Base-by-base conservation (phyloP, 2,797 vertebrate genomes). In the Avahi laniger region DNA sequence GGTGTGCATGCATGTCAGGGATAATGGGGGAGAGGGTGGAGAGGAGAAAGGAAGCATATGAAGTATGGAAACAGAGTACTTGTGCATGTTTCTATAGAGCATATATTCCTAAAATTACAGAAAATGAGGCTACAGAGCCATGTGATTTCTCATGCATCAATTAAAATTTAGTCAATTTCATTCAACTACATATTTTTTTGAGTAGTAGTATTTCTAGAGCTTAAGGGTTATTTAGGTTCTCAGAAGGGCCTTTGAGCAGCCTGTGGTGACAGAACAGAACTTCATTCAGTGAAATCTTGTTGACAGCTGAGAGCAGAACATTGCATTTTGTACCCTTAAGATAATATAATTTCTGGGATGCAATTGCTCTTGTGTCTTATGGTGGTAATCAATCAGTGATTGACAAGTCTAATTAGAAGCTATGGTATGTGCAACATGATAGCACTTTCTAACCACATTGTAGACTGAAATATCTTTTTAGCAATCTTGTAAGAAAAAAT, bases 391-490 rank as follows among this genome's bases (percentile, higher is more conserved):
- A 98, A 98, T 98, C 98, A 98, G 92, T 98, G 95, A 99, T 95
- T 98, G 98, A 98, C 98, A 98, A 96, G 98, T 97, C 97, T 98
- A 99, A 99, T 99, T 98, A 99, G 98, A 97, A 98, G 93, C 90
- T 95, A 98, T 98, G 96, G 96, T 98, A 94, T 96, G 93, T 98
- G 85, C 91, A 97, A 97, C 83, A 96, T 97, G 94, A 97, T 96
- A 98, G 88, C 70, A 95, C 95, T 98, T 97, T 94, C 94, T 85
- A 98, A 95, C 95, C 98, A 97, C 88, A 98, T 97, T 89, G 61
- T 91, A 97, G 94, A 94, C 92, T 97, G 97, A 98, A 98, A 97
- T 97, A 98, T 96, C 91, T 97, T 96, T 22, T 43, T 94, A 97
- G 57, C 90, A 91, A 96, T 95, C 46, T 69, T 89, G 46, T 65